Evolutionary conservation across 2,113 vertebrate genomes (phyloP).

Genomic region (Leucoraja erinaceus): DNA sequence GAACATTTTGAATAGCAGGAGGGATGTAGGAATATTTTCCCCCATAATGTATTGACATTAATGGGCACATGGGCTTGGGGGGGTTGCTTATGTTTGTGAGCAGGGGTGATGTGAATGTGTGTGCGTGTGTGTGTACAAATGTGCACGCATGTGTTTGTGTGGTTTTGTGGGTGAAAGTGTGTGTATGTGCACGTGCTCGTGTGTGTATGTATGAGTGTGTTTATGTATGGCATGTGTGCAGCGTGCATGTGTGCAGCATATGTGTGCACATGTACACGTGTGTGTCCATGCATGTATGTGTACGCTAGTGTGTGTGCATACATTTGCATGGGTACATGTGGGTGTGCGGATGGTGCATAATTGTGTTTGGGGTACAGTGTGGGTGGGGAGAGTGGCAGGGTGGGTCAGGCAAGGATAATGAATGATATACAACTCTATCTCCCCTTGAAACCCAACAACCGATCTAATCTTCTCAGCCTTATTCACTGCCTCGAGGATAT

Average conservation of each 20-base stretch:
- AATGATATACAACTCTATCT: no score
- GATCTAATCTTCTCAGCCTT: no score
- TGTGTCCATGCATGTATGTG: not conserved
- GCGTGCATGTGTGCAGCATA: not conserved
- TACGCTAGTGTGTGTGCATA: not conserved
- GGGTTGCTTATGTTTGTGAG: not conserved
- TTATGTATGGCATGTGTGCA: not conserved
- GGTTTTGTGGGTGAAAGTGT: not conserved
- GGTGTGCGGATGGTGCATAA: no score
- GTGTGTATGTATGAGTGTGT: not conserved
- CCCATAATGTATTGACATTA: no score
- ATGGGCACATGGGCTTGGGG: no score
- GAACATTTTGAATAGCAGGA: not conserved
- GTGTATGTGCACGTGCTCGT: no score
- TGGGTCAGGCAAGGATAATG: no score
- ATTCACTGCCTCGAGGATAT: no score
- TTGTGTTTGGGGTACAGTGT: not conserved
- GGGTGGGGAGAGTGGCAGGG: not conserved
- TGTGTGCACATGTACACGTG: not conserved
- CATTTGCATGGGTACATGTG: no score
- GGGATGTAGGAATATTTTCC: not conserved
- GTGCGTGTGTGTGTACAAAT: not conserved
- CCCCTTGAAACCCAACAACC: no score
- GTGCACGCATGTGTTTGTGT: not conserved
- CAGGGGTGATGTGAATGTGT: not conserved